A percentile compares a stretch with the other conserved stretches of the same genome.
These are phyloP conservation scores for Xylota sylvarum DNA, from an alignment of 2,888 invertebrate genomes.

Conservation along the genomic window DNA sequence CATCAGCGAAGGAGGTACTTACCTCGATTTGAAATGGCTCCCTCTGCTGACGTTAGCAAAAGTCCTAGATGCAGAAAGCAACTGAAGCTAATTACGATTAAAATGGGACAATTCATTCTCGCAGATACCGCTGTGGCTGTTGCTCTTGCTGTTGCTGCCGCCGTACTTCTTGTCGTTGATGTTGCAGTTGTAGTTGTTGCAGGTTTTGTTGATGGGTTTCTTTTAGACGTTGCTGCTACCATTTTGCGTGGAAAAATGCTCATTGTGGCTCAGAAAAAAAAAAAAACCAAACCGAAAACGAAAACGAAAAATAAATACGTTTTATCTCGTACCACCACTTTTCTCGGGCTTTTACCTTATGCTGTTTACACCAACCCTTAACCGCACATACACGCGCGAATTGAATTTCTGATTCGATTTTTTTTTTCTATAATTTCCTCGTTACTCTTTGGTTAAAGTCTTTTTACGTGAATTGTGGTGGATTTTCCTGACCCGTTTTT, in stretches of 20 bases:
- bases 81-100: conserved; percentile 84
- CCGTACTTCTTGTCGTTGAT: conserved; percentile 45
- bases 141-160: conserved; percentile 64
- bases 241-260: conserved; percentile 55
- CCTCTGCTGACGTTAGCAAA: conserved; percentile 81
- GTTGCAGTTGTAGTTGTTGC: conserved; percentile 43
- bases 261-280: conserved; percentile 39
- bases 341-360: conserved; percentile 14
- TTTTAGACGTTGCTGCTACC: conserved; percentile 44
- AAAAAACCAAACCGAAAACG: conserved; percentile 3
- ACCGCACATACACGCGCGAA: conserved; percentile 11
- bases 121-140: conserved; percentile 68
- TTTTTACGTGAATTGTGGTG: conserved; percentile 43
- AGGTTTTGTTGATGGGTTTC: conserved; percentile 65
- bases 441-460: conserved; percentile 27
- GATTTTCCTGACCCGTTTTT: background rate
- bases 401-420: conserved; percentile 11
- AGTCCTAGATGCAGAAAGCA: conserved; percentile 83
- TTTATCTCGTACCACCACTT: conserved; percentile 37
- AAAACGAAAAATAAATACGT: background rate
- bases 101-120: conserved; percentile 84
- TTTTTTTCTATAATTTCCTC: conserved; percentile 11
- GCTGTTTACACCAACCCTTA: background rate
- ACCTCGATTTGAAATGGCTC: conserved; percentile 84
- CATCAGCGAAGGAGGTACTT: conserved; percentile 78